A percentile compares a stretch with the other conserved stretches of the same genome.
Conservation (phyloP, 2,888 invertebrate genomes). For the Tachystola acroxantha region DNA sequence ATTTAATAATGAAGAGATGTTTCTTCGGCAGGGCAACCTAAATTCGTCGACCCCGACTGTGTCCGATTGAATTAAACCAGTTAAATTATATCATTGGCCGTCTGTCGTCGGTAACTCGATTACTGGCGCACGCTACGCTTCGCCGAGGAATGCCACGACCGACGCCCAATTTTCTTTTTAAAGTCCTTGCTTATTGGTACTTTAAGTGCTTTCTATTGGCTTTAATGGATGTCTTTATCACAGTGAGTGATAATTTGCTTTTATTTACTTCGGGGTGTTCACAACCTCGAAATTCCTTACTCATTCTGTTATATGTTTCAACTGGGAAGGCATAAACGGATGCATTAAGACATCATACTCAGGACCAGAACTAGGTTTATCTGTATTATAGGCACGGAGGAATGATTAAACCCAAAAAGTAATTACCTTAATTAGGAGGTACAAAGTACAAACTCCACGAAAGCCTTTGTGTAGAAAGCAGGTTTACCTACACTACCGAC, state of each 20-base stretch:
- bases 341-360: no score
- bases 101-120: slow-evolving; percentile 64
- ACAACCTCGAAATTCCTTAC: no score
- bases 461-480: no score
- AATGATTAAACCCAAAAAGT: no score
- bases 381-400: no score
- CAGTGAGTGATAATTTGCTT: neutral
- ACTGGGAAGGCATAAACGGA: no score
- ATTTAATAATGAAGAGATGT: slow-evolving; percentile 31
- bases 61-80: slow-evolving; percentile 69
- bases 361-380: no score
- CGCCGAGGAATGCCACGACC: slow-evolving; percentile 35
- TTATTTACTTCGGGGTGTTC: no score
- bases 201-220: slow-evolving; percentile 11
- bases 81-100: slow-evolving; percentile 72
- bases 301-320: no score
- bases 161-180: slow-evolving; percentile 33
- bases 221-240: slow-evolving; percentile 4
- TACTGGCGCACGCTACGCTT: slow-evolving; percentile 47
- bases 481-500: no score
- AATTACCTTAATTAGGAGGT: no score
- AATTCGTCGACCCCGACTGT: slow-evolving; percentile 63
- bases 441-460: no score
- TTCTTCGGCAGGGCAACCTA: slow-evolving; percentile 52
- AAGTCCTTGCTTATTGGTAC: slow-evolving; percentile 24